These are phyloP conservation scores for Gymnoscelis rufifasciata DNA, from an alignment of 2,888 invertebrate genomes.

Conservation along the genomic window DNA sequence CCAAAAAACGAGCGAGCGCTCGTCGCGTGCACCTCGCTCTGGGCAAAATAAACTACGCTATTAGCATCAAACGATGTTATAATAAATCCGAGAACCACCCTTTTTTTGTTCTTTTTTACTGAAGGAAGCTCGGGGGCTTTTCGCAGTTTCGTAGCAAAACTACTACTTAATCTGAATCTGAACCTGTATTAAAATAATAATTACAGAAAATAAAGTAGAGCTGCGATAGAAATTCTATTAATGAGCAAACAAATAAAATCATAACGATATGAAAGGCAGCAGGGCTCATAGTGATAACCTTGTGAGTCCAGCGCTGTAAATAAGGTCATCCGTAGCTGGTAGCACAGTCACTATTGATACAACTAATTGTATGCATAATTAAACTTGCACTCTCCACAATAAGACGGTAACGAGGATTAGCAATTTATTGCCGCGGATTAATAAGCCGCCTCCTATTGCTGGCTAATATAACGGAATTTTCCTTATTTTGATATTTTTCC, in stretches of 20 bases:
- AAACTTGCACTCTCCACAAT: neutral
- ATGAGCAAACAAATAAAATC: constrained; percentile 32
- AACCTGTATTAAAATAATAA: too few species aligned
- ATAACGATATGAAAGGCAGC: constrained; percentile 44
- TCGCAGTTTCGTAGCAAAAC: too few species aligned
- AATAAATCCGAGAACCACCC: constrained; percentile 67
- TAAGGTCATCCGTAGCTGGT: constrained; percentile 47
- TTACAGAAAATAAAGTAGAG: too few species aligned
- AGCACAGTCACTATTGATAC: constrained; percentile 39
- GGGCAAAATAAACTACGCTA: constrained; percentile 56
- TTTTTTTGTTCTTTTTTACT: too few species aligned
- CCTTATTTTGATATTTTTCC: too few species aligned
- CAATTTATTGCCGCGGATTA: too few species aligned
- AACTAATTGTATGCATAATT: constrained; percentile 23
- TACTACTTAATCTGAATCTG: too few species aligned
- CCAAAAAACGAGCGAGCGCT: constrained; percentile 60
- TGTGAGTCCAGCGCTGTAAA: constrained; percentile 50
- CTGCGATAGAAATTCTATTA: constrained; percentile 19
- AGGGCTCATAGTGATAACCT: constrained; percentile 56
- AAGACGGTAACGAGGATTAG: neutral
- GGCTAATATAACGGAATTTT: too few species aligned
- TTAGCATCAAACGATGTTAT: constrained; percentile 60
- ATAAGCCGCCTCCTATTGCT: too few species aligned
- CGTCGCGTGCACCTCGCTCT: constrained; percentile 42
- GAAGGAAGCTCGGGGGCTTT: too few species aligned